Evolutionary conservation across 1,140 invertebrate genomes (phyloP), one percentile per base, ranked within the genome.

Genomic region (Trachelipus rathkii): DNA sequence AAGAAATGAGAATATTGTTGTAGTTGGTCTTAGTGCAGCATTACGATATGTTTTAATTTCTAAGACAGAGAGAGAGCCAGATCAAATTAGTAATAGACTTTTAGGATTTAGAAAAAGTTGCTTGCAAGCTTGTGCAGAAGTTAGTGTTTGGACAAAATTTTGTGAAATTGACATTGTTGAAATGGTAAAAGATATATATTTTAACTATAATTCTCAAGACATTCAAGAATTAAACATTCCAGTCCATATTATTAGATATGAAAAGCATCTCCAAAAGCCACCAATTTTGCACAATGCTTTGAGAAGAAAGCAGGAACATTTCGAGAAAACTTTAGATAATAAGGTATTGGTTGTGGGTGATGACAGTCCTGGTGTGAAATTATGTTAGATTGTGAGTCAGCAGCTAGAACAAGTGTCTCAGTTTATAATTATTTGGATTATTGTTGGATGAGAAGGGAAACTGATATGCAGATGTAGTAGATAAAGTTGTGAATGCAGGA

Each of bases 81-180:
- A 77, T 46, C 72, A 66, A 8, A 60, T 74, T 66, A 77, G 50
- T 67, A 68, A 72, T 50, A 50, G 50, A 5, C 78, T 85, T 73
- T 84, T 95, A 19, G 93, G 93, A 3, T 95, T 95, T 82, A 89
- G 90, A 68, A 60, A 75, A 43, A 75, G 80, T n/a, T 95, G 93
- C 83, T 85, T 95, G 1, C 86, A 91, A 78, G 91, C 93, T 10
- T 93, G 92, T 80, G 91, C 92, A 15, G 93, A 96, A 87, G 88
- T 90, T 0, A 96, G 94, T 9, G 87, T 92, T 43, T 97, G 94
- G 94, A 96, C 95, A 0, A 92, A 91, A 82, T 95, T 95, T 83
- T 96, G 95, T 87, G 95, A 97, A 87, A 87, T 95, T 21, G 92
- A 95, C 83, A 85, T 94, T 15, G 86, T 91, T 45, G 83, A 85